Evolutionary conservation across 2,113 vertebrate species (phyloP).

Genomic region (Scomber japonicus): DNA sequence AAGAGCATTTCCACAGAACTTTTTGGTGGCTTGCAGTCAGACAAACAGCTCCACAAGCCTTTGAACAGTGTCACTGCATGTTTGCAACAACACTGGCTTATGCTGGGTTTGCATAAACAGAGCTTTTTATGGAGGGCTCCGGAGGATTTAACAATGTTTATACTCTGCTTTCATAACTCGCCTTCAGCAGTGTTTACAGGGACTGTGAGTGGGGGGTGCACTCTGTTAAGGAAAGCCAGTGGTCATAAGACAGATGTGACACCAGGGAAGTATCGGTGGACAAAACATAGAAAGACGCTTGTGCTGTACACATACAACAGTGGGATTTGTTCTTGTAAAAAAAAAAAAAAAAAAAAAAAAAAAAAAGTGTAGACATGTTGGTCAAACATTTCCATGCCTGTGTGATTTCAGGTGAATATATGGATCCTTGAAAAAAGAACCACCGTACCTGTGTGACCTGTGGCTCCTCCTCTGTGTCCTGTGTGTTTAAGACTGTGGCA

Average conservation of each 20-base stretch:
- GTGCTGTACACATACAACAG: conserved; percentile 26
- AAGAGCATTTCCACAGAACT: conserved; percentile 5
- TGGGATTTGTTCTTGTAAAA: not conserved
- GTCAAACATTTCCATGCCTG: conserved; percentile 28
- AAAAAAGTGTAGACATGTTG: conserved; percentile 10
- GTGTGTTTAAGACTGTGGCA: conserved; percentile 92
- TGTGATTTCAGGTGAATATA: conserved; percentile 34
- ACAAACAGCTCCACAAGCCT: conserved; percentile 5
- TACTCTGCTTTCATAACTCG: conserved; percentile 44
- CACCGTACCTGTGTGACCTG: conserved; percentile 86
- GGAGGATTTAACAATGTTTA: conserved; percentile 65
- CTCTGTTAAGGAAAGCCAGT: conserved; percentile 38
- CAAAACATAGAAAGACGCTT: conserved; percentile 11
- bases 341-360: not conserved
- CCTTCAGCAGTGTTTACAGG: conserved; percentile 56
- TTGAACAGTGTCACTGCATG: conserved; percentile 32
- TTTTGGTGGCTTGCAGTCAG: not conserved
- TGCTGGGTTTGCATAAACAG: conserved; percentile 64
- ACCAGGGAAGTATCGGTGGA: conserved; percentile 4
- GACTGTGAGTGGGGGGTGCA: not conserved
- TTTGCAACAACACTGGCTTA: conserved; percentile 45
- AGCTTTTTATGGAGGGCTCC: conserved; percentile 71
- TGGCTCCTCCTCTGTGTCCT: conserved; percentile 92
- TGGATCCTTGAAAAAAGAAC: not conserved
- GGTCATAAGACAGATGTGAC: conserved; percentile 54